Conservation (phyloP, 92 coral and sea anemone genomes). For the Chrysogorgia sp. region DNA sequence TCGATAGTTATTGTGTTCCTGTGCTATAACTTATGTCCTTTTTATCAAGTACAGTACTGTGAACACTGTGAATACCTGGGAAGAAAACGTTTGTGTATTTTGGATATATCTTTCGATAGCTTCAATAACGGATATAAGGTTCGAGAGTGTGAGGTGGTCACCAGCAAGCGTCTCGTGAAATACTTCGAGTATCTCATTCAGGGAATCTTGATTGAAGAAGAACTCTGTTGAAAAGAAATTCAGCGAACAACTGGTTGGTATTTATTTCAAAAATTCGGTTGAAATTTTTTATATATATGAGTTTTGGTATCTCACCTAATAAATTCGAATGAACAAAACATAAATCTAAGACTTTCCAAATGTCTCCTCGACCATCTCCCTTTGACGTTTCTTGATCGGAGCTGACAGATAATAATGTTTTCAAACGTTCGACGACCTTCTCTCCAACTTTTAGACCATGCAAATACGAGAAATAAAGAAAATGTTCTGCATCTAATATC, state of each 20-base stretch:
- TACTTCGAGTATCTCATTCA: slow-evolving; percentile 9
- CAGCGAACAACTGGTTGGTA: not conserved
- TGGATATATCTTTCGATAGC: slow-evolving; percentile 14
- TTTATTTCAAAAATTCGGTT: no score
- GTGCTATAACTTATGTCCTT: not conserved
- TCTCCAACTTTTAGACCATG: slow-evolving; percentile 33
- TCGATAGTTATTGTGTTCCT: no score
- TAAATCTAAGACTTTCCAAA: slow-evolving; percentile 19
- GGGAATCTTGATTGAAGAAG: slow-evolving; percentile 9
- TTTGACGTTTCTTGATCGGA: slow-evolving; percentile 7
- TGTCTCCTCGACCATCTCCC: not conserved
- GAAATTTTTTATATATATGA: no score
- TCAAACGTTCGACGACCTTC: slow-evolving; percentile 1
- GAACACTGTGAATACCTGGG: no score
- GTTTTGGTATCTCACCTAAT: slow-evolving; percentile 35
- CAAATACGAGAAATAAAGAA: slow-evolving; percentile 1
- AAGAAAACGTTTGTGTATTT: slow-evolving; percentile 1
- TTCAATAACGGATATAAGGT: slow-evolving; percentile 13
- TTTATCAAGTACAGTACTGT: not conserved
- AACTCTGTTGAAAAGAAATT: not conserved
- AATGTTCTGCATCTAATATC: slow-evolving; percentile 18
- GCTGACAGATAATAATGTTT: not conserved
- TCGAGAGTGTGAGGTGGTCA: not conserved
- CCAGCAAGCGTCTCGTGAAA: slow-evolving; percentile 15
- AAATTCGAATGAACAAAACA: slow-evolving; percentile 10